These are phyloP conservation scores for Troilus luridus DNA, from an alignment of 2,888 invertebrate species.

Conservation along the genomic window DNA sequence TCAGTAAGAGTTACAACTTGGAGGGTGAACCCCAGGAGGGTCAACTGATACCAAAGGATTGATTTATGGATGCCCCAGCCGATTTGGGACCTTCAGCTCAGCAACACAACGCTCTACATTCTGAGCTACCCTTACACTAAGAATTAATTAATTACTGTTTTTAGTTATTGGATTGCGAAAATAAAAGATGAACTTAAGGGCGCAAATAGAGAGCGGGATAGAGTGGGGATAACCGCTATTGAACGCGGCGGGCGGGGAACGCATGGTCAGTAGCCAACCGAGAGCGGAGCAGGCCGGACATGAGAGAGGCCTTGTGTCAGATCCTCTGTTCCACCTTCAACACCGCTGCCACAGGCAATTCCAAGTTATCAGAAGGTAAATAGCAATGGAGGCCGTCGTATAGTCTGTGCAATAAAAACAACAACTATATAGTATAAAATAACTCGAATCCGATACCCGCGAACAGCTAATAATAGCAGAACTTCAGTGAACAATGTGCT, in stretches of 20 bases:
- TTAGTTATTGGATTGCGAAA: background rate
- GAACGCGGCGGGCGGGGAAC: slow-evolving; percentile 54
- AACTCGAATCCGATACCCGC: background rate
- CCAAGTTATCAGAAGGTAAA: slow-evolving; percentile 51
- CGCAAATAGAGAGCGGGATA: slow-evolving; percentile 13
- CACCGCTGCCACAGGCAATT: slow-evolving; percentile 25
- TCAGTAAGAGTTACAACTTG: too few relatives aligned
- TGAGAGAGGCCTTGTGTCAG: slow-evolving; percentile 56
- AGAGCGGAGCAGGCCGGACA: slow-evolving; percentile 55
- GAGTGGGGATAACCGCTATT: slow-evolving; percentile 56
- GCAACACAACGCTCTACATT: too few relatives aligned
- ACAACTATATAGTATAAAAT: too few relatives aligned
- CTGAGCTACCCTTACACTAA: too few relatives aligned
- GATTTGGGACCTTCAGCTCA: too few relatives aligned
- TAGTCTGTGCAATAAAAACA: background rate
- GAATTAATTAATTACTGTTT: background rate
- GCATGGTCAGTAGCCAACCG: slow-evolving; percentile 50
- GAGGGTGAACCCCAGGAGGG: too few relatives aligned
- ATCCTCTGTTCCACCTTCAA: slow-evolving; percentile 57
- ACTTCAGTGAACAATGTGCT: background rate
- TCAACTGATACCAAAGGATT: too few relatives aligned
- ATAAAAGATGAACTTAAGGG: background rate
- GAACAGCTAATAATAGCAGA: background rate
- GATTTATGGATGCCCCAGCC: too few relatives aligned
- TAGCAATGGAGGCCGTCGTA: background rate